Base-by-base conservation (phyloP, 2,797 vertebrate species). In the Triplophysa yarkandensis region DNA sequence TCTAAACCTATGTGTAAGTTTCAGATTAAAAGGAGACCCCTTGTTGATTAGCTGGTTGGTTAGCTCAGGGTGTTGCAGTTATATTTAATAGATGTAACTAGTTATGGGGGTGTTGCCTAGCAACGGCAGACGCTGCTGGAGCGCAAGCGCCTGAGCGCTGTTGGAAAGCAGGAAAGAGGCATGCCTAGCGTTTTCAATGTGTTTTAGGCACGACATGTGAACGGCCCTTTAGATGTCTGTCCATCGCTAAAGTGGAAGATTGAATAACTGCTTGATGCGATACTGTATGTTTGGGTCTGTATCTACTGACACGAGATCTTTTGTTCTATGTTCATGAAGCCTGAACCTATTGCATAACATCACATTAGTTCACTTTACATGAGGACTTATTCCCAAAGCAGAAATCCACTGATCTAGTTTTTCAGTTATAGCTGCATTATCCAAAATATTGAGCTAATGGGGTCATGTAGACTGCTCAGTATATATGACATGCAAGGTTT, bases 261-360 rank as follows among this genome's bases (percentile, higher is more conserved):
- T 71, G 77, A 80, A 77, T 77, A 82, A 68, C 77, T 71, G 55
- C 17, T 32, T 73, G 57, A 65, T 71, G 74, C 34, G 62, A 77
- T 77, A 65, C 77, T 19, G 66, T 50, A 64, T 10, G 19, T 44
- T 19, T 67, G 55, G n/a, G 21, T 73, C 34, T 4, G 71, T 71
- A 55, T 79, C 70, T 71, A 43, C 58, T 79, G 41, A 79, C 61
- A 50, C n/a, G 30, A 43, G 55, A 13, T 39, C 54, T 46, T 50
- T 64, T 66, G 19, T 67, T 69, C 43, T 11, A 30, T 71, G 30
- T 77, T 25, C 60, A 8, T 32, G 21, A 30, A 39, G 30, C 43
- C 30, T 73, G 30, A 69, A 65, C 77, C 11, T 19, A 36, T 78
- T 78, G 64, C 58, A 23, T 78, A 72, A 76, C 41, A 23, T 34